Evolutionary conservation across 2,888 invertebrate genomes (phyloP), one percentile per base, ranked within the genome.

Genomic region (Pheosia tremula): DNA sequence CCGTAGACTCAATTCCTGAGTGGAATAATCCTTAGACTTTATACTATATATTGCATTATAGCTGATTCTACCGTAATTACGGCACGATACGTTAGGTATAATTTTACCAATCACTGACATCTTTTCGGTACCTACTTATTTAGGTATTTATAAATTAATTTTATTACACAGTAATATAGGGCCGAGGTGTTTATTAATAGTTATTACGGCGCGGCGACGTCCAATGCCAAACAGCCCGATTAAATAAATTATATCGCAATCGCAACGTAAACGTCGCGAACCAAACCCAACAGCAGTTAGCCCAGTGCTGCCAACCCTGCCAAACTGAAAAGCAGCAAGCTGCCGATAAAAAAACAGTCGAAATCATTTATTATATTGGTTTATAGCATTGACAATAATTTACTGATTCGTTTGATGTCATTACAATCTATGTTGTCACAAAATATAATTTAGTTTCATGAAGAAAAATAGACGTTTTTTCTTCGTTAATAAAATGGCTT

Each of bases 1-100:
- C 11, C 97, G 97, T 90, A 97, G 97, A 50, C 97, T 95, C 54
- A 98, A 95, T 85, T 98, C 97, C 69, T 96, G 96, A 37, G 96
- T 95, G 81, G 96, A 97, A 88, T 95, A 97, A 62, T 85, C 95
- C 79, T 94, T 89, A 64, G 83, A 77, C 75, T 88, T 89, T 13
- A 79, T 79, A 77, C 75, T 78, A 63, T 79, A 80, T 64, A 91
- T 72, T 67, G 87, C 86, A 62, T 86, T 86, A 62, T 86, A 84
- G 77, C 85, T 82, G 61, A 92, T 68, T 78, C 84, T 86, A 10
- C 87, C 81, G 62, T 90, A 84, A 83, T 86, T 87, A 64, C 84
- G 83, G 56, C 78, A 82, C n/a, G 87, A 81, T 64, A 87, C 79
- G 66, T 81, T 85, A 13, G 91, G 88, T 63, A 89, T 72, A 67